A percentile compares a stretch with the other conserved stretches of the same genome.
Conservation (phyloP, 1,140 invertebrate genomes). For the Drosophila trapezifrons region DNA sequence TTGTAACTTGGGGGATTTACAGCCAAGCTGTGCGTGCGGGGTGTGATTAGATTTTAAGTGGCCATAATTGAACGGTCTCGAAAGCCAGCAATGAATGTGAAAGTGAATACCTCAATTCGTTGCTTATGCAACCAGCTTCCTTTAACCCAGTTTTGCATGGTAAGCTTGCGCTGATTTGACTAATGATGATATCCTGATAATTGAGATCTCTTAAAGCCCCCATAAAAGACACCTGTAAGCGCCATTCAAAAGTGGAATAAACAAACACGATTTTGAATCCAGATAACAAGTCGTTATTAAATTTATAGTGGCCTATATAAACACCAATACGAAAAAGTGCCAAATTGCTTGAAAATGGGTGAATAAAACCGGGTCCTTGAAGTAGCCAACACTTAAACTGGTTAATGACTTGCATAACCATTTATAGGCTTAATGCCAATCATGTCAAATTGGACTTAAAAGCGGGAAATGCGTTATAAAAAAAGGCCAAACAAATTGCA, state of each 20-base stretch:
- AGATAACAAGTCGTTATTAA: background rate
- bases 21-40: constrained; percentile 20
- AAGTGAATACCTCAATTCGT: constrained; percentile 35
- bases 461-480: constrained; percentile 26
- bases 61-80: constrained; percentile 20
- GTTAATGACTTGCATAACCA: constrained; percentile 35
- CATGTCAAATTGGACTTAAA: constrained; percentile 25
- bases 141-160: constrained; percentile 17
- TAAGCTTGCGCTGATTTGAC: background rate
- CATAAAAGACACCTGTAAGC: constrained; percentile 1
- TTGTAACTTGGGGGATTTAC: constrained; percentile 32
- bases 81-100: constrained; percentile 25
- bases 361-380: constrained; percentile 39
- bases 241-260: background rate
- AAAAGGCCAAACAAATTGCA: constrained; percentile 12
- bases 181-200: constrained; percentile 2
- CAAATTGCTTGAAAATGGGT: constrained; percentile 14
- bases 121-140: constrained; percentile 27
- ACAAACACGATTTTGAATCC: constrained; percentile 4
- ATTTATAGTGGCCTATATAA: constrained; percentile 5
- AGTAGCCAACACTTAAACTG: constrained; percentile 14
- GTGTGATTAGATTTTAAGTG: constrained; percentile 39
- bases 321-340: background rate
- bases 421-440: constrained; percentile 35
- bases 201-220: no score